These are phyloP conservation scores for Lepidurus couesii DNA, from an alignment of 1,140 invertebrate species.

Conservation along the genomic window DNA sequence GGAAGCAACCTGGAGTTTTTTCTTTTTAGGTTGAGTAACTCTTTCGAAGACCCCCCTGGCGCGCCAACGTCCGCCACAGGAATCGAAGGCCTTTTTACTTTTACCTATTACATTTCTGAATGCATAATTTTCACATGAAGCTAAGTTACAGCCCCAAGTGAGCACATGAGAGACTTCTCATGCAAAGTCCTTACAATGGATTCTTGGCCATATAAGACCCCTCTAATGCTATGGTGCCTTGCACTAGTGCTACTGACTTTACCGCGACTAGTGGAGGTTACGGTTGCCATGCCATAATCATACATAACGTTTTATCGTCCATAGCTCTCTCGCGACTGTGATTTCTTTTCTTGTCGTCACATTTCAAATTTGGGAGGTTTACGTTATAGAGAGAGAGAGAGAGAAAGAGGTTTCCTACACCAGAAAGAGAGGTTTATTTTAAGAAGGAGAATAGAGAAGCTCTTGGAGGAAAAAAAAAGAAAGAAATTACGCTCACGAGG, in stretches of 20 bases:
- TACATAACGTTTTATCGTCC: not conserved
- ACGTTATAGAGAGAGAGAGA: not conserved
- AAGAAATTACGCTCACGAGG: not conserved
- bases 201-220: not conserved
- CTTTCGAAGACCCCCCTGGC: not conserved
- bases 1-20: slow-evolving; percentile 1
- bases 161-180: slow-evolving; percentile 4
- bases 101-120: slow-evolving; percentile 10
- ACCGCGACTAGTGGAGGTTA: not conserved
- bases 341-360: not conserved
- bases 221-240: not conserved
- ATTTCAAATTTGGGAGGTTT: not conserved
- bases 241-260: not conserved
- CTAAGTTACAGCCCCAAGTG: not conserved
- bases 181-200: slow-evolving; percentile 5
- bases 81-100: not conserved
- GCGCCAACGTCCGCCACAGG: not conserved
- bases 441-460: not conserved
- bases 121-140: slow-evolving; percentile 3
- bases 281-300: slow-evolving; percentile 5
- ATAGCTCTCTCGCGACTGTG: not conserved
- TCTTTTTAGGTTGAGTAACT: not conserved
- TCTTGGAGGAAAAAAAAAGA: not conserved
- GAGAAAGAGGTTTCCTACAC: not conserved
- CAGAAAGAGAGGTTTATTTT: not conserved